Conservation (phyloP, 1,140 invertebrate genomes). For the Bombyx mori region ASM3026992v2 NC_085124.1:6717001-6717500, state of each 20-base stretch:
- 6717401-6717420: constrained; percentile 1
- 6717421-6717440: constrained; percentile 2
- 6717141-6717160: constrained; percentile 10
- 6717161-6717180: background rate
- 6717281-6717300: no score
- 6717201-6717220: no score
- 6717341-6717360: no score
- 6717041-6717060: constrained; percentile 9
- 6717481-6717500: constrained; percentile 12
- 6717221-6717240: no score
- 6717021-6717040: constrained; percentile 10
- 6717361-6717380: no score
- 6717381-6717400: background rate
- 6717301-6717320: no score
- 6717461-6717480: constrained; percentile 4
- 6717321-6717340: no score
- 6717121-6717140: constrained; percentile 21
- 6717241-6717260: no score
- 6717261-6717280: no score
- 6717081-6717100: constrained; percentile 9
- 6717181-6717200: no score
- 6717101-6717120: constrained; percentile 12
- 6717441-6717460: constrained; percentile 9
- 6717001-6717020: constrained; percentile 9
- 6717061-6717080: constrained; percentile 1